These are phyloP conservation scores for Pangasianodon hypophthalmus DNA, from an alignment of 2,113 vertebrate species.

Conservation along the genomic window DNA sequence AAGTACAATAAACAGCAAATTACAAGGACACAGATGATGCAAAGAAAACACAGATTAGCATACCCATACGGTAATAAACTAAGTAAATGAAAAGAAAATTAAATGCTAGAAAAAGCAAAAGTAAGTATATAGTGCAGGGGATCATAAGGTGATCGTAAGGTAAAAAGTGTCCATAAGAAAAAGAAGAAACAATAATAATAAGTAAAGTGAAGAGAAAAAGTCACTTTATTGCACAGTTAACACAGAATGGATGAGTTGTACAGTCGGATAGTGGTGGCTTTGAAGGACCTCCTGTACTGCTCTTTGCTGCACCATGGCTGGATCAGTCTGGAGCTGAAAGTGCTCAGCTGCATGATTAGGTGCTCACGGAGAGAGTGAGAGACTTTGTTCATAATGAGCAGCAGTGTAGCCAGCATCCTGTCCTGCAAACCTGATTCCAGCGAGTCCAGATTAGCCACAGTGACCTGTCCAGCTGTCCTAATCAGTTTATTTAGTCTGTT, in stretches of 20 bases:
- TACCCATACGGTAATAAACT: background rate
- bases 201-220: background rate
- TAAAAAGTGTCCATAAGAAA: background rate
- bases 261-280: background rate
- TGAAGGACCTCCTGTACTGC: background rate
- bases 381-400: background rate
- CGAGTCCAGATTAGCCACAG: too few species aligned
- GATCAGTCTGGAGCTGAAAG: background rate
- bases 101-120: too few species aligned
- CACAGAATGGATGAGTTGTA: background rate
- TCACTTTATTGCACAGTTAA: background rate
- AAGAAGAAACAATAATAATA: background rate
- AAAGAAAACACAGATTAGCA: background rate
- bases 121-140: too few species aligned
- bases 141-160: background rate
- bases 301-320: background rate
- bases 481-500: background rate
- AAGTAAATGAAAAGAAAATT: too few species aligned
- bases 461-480: too few species aligned
- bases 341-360: background rate
- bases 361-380: background rate
- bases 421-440: background rate
- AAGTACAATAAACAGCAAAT: background rate
- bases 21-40: background rate
- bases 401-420: background rate